Conservation (phyloP, 2,797 vertebrate genomes). For the Platalea minor region DNA sequence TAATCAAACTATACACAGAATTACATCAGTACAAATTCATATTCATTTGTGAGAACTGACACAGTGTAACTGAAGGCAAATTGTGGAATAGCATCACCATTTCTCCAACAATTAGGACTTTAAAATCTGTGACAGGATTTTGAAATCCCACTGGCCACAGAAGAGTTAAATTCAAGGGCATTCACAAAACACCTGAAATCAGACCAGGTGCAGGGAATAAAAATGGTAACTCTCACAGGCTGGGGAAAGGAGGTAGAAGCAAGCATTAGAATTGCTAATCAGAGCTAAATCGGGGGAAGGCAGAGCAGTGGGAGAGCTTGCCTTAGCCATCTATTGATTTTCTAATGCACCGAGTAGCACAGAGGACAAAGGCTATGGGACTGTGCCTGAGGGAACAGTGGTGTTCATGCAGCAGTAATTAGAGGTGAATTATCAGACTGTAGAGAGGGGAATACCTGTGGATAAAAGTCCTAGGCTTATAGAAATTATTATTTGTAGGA, state of each 20-base stretch:
- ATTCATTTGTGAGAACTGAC: neutral
- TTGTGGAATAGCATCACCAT: neutral
- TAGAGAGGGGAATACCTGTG: constrained; percentile 4
- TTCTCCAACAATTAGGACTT: neutral
- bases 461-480: constrained; percentile 2
- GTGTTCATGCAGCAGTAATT: constrained; percentile 29
- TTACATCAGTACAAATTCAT: neutral
- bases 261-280: constrained; percentile 1
- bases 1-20: neutral
- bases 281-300: neutral
- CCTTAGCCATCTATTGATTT: constrained; percentile 28
- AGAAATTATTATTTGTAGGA: constrained; percentile 40
- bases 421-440: constrained; percentile 26
- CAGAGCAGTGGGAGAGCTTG: neutral
- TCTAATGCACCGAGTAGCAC: neutral
- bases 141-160: neutral
- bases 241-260: neutral
- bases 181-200: neutral
- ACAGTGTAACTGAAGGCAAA: neutral
- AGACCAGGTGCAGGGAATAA: neutral
- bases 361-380: neutral
- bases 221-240: neutral
- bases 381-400: neutral
- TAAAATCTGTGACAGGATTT: neutral
- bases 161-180: neutral